phyloP scores from a whole-genome alignment of 2,888 invertebrate genomes.

The Tetragonisca angustula region DNA sequence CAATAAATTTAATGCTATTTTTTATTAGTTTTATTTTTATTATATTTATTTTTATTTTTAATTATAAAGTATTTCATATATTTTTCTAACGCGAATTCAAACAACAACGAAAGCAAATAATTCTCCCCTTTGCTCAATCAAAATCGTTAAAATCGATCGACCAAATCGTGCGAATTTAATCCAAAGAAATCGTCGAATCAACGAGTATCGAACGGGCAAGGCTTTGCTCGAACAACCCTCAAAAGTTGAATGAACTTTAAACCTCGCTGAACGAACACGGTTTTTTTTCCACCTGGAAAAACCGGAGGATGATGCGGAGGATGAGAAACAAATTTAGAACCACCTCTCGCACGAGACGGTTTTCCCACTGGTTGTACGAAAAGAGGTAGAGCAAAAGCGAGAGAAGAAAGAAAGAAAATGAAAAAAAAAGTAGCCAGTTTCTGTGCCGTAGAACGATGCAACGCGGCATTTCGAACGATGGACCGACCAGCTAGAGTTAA shows the following conservation, averaged over 20 bases:
- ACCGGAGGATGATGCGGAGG: background rate
- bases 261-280: background rate
- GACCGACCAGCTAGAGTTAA: background rate
- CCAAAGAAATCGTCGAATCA: background rate
- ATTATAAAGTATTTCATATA: no score
- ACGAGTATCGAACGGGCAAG: background rate
- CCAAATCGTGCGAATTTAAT: background rate
- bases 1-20: background rate
- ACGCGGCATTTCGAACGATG: slow-evolving; percentile 18
- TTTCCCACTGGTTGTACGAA: background rate
- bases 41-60: no score
- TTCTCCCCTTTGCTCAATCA: background rate
- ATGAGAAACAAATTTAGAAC: slow-evolving; percentile 19
- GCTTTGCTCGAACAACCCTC: background rate
- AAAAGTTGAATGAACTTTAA: background rate
- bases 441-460: slow-evolving; percentile 4
- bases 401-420: background rate
- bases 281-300: background rate
- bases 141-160: background rate
- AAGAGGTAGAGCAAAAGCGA: background rate
- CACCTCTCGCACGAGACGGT: background rate
- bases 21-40: no score
- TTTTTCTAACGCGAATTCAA: background rate
- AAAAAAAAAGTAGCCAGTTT: background rate
- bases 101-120: background rate